A percentile compares a stretch with the other conserved stretches of the same genome.
Conservation (phyloP, 2,797 vertebrate genomes). For the Pitangus sulphuratus region DNA sequence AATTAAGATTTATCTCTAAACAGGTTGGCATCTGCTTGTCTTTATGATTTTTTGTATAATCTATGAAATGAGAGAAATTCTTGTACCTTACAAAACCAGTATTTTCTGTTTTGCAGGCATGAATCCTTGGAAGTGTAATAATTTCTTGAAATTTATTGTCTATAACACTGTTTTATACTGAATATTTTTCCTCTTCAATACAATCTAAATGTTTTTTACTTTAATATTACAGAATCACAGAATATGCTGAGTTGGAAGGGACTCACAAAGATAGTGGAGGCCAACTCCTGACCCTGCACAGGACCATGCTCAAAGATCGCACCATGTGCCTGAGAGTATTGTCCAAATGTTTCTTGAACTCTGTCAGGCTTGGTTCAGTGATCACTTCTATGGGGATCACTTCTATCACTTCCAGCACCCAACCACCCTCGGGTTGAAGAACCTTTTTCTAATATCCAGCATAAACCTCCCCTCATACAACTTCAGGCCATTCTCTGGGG, state of each 20-base stretch:
- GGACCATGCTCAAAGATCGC: not conserved
- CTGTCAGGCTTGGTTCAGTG: not conserved
- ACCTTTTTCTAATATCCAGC: not conserved
- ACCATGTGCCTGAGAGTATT: not conserved
- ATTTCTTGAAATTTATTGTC: not conserved
- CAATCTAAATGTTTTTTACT: not conserved
- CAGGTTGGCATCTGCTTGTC: not conserved
- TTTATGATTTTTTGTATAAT: not conserved
- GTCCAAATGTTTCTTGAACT: not conserved
- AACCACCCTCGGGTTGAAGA: not conserved
- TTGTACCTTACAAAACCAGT: not conserved
- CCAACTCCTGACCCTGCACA: not conserved
- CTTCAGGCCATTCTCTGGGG: not conserved
- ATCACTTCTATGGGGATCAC: not conserved
- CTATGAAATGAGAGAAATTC: not conserved
- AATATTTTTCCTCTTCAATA: not conserved
- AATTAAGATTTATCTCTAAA: not conserved
- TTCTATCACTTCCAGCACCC: not conserved
- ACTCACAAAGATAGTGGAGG: not conserved
- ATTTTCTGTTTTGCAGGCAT: not conserved
- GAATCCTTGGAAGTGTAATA: not conserved
- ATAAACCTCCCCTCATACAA: not conserved
- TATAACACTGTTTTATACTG: not conserved
- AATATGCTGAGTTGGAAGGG: not conserved
- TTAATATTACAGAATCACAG: not conserved